Conservation (phyloP, 2,113 vertebrate species). For the Ailuropoda melanoleuca region DNA sequence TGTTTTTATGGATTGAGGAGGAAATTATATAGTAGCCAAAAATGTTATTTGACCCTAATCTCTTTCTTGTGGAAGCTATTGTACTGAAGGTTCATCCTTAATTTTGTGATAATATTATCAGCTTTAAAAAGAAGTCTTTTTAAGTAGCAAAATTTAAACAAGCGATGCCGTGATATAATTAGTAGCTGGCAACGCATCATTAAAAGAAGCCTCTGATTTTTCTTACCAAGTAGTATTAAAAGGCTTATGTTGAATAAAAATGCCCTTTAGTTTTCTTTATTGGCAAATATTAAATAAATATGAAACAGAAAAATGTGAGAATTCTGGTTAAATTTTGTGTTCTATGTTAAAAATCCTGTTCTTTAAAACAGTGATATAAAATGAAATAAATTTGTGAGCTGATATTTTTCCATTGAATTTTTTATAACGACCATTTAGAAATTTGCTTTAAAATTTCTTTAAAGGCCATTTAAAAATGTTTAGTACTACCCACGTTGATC, state of each 20-base stretch:
- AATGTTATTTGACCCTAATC: not conserved
- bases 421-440: conserved; percentile 27
- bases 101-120: conserved; percentile 6
- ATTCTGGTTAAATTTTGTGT: not conserved
- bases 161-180: not conserved
- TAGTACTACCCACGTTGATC: not conserved
- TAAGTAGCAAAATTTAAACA: not conserved
- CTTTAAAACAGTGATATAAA: not conserved
- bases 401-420: conserved; percentile 47
- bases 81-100: not conserved
- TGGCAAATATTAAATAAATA: not conserved
- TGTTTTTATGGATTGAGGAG: conserved; percentile 7
- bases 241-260: not conserved
- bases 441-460: conserved; percentile 52
- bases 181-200: not conserved
- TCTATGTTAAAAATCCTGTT: not conserved
- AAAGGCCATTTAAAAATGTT: not conserved
- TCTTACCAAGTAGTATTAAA: conserved; percentile 26
- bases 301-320: not conserved
- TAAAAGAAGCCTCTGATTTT: not conserved
- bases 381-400: not conserved
- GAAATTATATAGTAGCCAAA: not conserved
- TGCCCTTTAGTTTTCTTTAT: conserved; percentile 38
- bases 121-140: conserved; percentile 1
- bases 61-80: not conserved